Evolutionary conservation across 2,113 vertebrate genomes (phyloP), one percentile per base, ranked within the genome.

Genomic region (Mus musculus): DNA sequence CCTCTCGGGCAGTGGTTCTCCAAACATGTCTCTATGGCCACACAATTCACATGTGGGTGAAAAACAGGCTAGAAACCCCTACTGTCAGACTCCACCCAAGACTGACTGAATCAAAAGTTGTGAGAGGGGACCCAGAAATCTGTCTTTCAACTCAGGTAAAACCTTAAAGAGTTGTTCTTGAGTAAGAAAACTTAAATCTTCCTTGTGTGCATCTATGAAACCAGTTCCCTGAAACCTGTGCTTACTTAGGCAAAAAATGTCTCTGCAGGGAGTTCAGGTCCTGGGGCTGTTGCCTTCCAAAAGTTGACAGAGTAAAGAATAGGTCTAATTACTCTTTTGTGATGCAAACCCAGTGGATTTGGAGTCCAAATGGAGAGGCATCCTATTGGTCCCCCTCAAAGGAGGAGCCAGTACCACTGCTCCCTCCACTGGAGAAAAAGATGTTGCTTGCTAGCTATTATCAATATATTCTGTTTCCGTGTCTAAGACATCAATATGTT

Each of bases 401-500:
- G 9, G 6, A 42, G 24, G 36, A 49, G 33, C 26, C 33, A 4
- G 30, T 1, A 0, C 14, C 12, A 10, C 42, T 7, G 8, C 17
- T 46, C 26, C 24, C 17, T 46, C 69, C 11, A 1, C 52, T 71
- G 42, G 3, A 52, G 16, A 30, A 19, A n/a, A 13, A 69, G 73
- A 26, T 4, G 8, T n/a, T 24, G 19, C 3, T 5, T 65, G 59
- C 77, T 7, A 4, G 26, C 33, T 11, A 1, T 59, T 5, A 1
- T 75, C 7, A 0, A 1, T 52, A 2, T 1, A 2, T 73, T 7
- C 84, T 90, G 12, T 49, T 65, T 28, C 46, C 0, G 0, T 0
- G 9, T 54, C n/a, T 20, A 17, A 26, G 24, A 26, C 49, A 26
- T 69, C 65, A 67, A 69, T 33, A 33, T 69, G 65, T 0, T 2